Percentiles rank a stretch among this genome's conserved stretches.
Conservation (phyloP, 2,888 invertebrate genomes). For the Phoronis australis region DNA sequence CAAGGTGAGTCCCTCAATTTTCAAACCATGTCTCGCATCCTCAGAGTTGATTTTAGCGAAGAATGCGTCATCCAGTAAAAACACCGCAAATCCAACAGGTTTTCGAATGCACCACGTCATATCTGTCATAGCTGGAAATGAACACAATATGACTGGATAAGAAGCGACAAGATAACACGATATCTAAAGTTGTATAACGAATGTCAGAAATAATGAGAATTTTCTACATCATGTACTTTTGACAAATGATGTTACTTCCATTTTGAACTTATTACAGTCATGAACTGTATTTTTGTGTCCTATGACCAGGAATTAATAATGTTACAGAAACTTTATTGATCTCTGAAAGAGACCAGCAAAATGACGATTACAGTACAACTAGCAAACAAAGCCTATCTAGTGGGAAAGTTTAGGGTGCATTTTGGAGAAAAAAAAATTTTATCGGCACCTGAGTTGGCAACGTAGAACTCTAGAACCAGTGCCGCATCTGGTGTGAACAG, state of each 20-base stretch:
- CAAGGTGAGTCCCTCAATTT: slow-evolving; percentile 36
- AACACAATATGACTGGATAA: not conserved
- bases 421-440: too few species aligned
- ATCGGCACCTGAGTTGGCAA: slow-evolving; percentile 29
- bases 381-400: not conserved
- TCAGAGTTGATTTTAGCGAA: slow-evolving; percentile 31
- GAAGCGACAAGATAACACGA: too few species aligned
- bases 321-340: too few species aligned
- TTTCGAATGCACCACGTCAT: slow-evolving; percentile 37
- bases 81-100: slow-evolving; percentile 38
- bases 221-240: too few species aligned
- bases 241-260: too few species aligned
- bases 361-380: not conserved
- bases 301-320: too few species aligned
- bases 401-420: not conserved
- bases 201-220: too few species aligned
- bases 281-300: too few species aligned
- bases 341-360: not conserved
- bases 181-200: too few species aligned
- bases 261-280: too few species aligned
- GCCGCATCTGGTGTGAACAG: slow-evolving; percentile 45
- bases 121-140: slow-evolving; percentile 35
- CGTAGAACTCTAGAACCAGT: slow-evolving; percentile 43
- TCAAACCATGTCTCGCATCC: slow-evolving; percentile 27
- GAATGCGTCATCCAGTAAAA: slow-evolving; percentile 35